A percentile compares a stretch with the other conserved stretches of the same genome.
phyloP scores from a whole-genome alignment of 2,797 vertebrate genomes.

The Orientallactaga sibirica region DNA sequence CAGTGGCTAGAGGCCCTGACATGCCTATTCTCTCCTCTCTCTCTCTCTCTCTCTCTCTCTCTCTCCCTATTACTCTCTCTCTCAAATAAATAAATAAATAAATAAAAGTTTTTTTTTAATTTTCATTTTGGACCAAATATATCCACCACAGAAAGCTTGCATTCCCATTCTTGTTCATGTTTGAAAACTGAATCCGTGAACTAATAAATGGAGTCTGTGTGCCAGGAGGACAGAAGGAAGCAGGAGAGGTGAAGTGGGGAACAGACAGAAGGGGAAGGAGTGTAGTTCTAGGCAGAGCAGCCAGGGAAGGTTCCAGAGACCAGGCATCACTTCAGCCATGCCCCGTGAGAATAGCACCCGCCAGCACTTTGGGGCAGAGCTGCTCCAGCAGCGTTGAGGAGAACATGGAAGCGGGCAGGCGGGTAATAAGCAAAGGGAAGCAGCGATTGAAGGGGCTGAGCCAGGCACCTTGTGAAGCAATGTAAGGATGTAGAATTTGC shows the following conservation, averaged over 20 bases:
- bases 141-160: too few relatives aligned
- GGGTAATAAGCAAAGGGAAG: background rate
- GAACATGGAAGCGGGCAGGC: background rate
- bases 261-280: background rate
- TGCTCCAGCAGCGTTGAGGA: background rate
- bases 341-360: background rate
- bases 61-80: too few relatives aligned
- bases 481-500: background rate
- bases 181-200: background rate
- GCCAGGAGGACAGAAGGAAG: background rate
- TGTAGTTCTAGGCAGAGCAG: background rate
- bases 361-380: background rate
- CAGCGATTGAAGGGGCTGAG: background rate
- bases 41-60: too few relatives aligned
- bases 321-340: background rate
- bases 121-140: too few relatives aligned
- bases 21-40: too few relatives aligned
- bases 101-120: too few relatives aligned
- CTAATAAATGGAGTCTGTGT: background rate
- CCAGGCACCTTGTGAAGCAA: background rate
- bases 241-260: background rate
- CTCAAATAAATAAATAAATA: too few relatives aligned
- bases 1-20: too few relatives aligned
- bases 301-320: background rate
- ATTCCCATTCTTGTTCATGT: background rate